Percentiles rank a stretch among this genome's conserved stretches.
These are phyloP conservation scores for Macrosiphum euphorbiae DNA, from an alignment of 2,888 invertebrate species.

Conservation along the genomic window DNA sequence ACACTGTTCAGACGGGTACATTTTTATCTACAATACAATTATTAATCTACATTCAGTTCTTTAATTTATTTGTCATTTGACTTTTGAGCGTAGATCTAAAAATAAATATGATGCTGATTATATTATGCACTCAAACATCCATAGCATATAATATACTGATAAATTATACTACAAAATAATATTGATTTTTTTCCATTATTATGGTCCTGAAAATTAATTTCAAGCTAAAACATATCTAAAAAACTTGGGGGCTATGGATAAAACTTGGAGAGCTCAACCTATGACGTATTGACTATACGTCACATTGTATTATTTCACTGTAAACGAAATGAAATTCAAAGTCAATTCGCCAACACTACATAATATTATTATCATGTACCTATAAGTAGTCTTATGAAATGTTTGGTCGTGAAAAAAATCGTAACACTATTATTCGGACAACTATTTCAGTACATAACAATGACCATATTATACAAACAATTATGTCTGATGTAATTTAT, in stretches of 20 bases:
- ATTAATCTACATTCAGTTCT: background rate
- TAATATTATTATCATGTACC: background rate
- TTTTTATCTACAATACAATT: background rate
- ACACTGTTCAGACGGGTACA: background rate
- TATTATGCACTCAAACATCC: background rate
- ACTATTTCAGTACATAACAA: background rate
- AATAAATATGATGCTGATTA: background rate
- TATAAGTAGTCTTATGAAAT: background rate
- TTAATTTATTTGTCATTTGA: background rate
- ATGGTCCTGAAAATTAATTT: background rate
- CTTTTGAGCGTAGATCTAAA: background rate
- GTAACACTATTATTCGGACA: background rate
- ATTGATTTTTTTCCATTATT: background rate
- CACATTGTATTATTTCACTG: background rate
- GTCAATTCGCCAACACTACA: background rate
- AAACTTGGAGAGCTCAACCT: background rate
- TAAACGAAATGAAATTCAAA: background rate
- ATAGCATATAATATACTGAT: background rate
- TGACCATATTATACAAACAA: background rate
- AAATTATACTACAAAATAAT: background rate
- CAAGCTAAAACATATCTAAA: background rate
- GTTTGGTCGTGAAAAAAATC: background rate
- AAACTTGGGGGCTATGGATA: background rate
- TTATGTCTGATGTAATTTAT: background rate
- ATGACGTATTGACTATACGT: background rate